Evolutionary conservation across 2,888 invertebrate species (phyloP), one percentile per base, ranked within the genome.

Genomic region (Trichopoda pennipes): DNA sequence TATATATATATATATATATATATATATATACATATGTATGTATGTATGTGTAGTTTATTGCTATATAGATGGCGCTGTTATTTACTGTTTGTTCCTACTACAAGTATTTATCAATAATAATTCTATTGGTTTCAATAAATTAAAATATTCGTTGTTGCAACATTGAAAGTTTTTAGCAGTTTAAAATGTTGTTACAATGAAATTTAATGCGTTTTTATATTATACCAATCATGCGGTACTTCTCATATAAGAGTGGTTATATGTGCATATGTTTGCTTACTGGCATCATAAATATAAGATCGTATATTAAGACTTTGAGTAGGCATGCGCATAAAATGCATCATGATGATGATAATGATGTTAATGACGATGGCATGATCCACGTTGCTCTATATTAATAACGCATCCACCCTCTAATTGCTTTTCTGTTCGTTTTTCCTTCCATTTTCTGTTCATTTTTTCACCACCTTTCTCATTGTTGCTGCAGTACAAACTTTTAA

Each of bases 331-430:
- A 55, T 49, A 44, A 42, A 66, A 49, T 75, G 28, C n/a, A 28
- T 28, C 28, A 16, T 12, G 35, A 51, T 53, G 38, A 38, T 53
- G 81, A 68, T 56, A 61, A 47, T 63, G 35, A 49, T 38, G 35
- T 12, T 38, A 35, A 56, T 63, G 72, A 73, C 14, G 32, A 53
- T 35, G 68, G 61, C 47, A 78, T 60, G 35, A 81, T 84, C 66
- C 70, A 72, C 58, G 75, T 77, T 86, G 89, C 88, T 89, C 88
- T 87, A 89, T 89, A 90, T 89, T 89, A 90, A 89, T 90, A 90
- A 90, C 89, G 90, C 90, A 90, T 90, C 90, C 90, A 90, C 90
- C 90, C 90, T 89, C 90, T 90, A 90, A 90, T 90, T 90, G 90
- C 89, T 87, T 88, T 90, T 89, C 86, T 83, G 47, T 28, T 6